Evolutionary conservation across 1,140 invertebrate genomes (phyloP).

Genomic region (Drosophila guanche): DNA sequence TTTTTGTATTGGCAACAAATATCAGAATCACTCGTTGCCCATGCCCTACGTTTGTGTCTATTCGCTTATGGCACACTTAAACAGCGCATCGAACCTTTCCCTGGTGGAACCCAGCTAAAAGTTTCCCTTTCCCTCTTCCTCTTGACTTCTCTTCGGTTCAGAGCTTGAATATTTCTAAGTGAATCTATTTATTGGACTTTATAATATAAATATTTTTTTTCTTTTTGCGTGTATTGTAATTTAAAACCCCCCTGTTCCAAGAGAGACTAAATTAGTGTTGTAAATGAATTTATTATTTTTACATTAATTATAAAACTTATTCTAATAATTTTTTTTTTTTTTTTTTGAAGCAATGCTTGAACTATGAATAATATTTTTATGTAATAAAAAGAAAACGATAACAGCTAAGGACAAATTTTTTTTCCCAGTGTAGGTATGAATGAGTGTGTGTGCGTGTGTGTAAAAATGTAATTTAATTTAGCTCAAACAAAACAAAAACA

Average conservation of each 20-base stretch:
- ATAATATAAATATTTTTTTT: slow-evolving; percentile 30
- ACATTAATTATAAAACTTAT: slow-evolving; percentile 15
- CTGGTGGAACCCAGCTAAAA: neutral
- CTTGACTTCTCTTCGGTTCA: slow-evolving; percentile 33
- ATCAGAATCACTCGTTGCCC: too few species aligned
- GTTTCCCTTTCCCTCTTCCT: neutral
- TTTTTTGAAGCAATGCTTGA: slow-evolving; percentile 30
- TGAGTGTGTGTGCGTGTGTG: slow-evolving; percentile 31
- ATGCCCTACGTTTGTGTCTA: too few species aligned
- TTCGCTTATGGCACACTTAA: too few species aligned
- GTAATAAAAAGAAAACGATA: slow-evolving; percentile 34
- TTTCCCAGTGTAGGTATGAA: slow-evolving; percentile 26
- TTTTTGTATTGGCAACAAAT: too few species aligned
- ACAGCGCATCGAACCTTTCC: neutral
- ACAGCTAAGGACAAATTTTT: slow-evolving; percentile 56
- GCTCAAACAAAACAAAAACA: slow-evolving; percentile 35
- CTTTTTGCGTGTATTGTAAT: slow-evolving; percentile 12
- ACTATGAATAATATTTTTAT: slow-evolving; percentile 48
- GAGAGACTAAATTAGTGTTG: slow-evolving; percentile 77
- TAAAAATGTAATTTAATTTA: slow-evolving; percentile 80
- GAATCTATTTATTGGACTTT: slow-evolving; percentile 69
- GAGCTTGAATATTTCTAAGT: slow-evolving; percentile 69
- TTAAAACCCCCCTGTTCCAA: slow-evolving; percentile 45
- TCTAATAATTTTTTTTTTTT: slow-evolving; percentile 2
- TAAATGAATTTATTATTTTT: slow-evolving; percentile 65